These are phyloP conservation scores for Enteromius argenteus DNA, from an alignment of 2,797 vertebrate species.

Conservation along the genomic window DNA sequence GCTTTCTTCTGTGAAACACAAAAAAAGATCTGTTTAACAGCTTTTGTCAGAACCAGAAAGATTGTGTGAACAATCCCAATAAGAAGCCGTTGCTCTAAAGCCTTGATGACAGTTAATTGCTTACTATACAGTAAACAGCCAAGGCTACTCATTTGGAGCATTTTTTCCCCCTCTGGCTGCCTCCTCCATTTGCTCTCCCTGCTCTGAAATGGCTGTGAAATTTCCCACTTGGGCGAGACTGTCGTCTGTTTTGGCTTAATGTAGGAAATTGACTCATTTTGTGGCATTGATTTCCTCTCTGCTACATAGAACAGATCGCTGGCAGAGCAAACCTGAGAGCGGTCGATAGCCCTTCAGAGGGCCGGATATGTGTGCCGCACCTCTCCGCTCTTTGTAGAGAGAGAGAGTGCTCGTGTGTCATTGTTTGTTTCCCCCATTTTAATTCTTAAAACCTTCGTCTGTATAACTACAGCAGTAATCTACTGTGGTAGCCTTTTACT, in stretches of 20 bases:
- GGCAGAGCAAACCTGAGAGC: slow-evolving; percentile 67
- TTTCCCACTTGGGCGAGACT: slow-evolving; percentile 67
- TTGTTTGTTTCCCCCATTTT: slow-evolving; percentile 42
- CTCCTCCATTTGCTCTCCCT: slow-evolving; percentile 6
- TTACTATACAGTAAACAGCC: neutral
- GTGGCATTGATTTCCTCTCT: slow-evolving; percentile 73
- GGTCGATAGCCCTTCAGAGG: slow-evolving; percentile 69
- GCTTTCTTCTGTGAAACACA: neutral
- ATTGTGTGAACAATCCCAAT: neutral
- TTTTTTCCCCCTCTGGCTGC: neutral
- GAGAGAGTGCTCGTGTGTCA: neutral
- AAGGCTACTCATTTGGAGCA: slow-evolving; percentile 5
- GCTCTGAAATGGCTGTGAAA: slow-evolving; percentile 65
- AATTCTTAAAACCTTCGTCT: slow-evolving; percentile 21
- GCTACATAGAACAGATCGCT: slow-evolving; percentile 67
- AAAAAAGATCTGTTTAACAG: neutral
- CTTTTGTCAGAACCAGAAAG: neutral
- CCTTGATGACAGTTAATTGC: slow-evolving; percentile 16
- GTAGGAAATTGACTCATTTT: slow-evolving; percentile 73
- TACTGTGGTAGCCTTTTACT: neutral
- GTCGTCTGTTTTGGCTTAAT: slow-evolving; percentile 64
- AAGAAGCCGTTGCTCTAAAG: slow-evolving; percentile 1
- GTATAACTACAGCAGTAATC: slow-evolving; percentile 30
- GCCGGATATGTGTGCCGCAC: slow-evolving; percentile 62
- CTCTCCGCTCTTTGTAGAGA: slow-evolving; percentile 28